These are phyloP conservation scores for Neodiprion virginianus DNA, from an alignment of 1,140 invertebrate genomes.

Conservation along the genomic window DNA sequence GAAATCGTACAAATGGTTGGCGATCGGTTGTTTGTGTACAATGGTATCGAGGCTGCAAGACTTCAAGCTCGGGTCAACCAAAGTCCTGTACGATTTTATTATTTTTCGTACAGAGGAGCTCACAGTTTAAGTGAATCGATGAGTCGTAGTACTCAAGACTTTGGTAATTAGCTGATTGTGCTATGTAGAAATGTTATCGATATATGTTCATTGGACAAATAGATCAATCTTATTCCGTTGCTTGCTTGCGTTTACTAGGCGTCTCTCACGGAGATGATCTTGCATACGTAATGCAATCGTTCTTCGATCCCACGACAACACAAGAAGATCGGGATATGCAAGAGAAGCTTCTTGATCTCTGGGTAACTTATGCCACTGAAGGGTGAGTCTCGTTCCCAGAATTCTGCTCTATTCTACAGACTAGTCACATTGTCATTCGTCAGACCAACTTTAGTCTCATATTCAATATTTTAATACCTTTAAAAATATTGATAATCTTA, in stretches of 20 bases:
- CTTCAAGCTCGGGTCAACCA: slow-evolving; percentile 62
- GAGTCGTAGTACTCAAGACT: slow-evolving; percentile 47
- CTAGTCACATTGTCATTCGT: slow-evolving; percentile 1
- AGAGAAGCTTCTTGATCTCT: slow-evolving; percentile 61
- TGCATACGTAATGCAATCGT: slow-evolving; percentile 50
- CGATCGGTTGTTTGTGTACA: slow-evolving; percentile 66
- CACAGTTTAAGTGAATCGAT: slow-evolving; percentile 54
- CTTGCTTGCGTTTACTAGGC: slow-evolving; percentile 51
- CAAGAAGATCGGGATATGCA: slow-evolving; percentile 62
- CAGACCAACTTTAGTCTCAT: background rate
- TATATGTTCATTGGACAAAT: too few relatives aligned
- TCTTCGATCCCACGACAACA: slow-evolving; percentile 45
- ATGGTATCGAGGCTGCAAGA: slow-evolving; percentile 64
- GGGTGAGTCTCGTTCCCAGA: slow-evolving; percentile 55
- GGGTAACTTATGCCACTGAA: slow-evolving; percentile 62
- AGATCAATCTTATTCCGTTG: slow-evolving; percentile 3
- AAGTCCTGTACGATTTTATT: slow-evolving; percentile 66
- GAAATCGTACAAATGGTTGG: slow-evolving; percentile 60
- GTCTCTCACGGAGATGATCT: slow-evolving; percentile 69
- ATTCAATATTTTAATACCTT: too few relatives aligned
- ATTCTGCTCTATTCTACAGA: background rate
- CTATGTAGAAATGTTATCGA: slow-evolving; percentile 30
- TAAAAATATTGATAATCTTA: background rate
- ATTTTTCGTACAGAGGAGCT: slow-evolving; percentile 57
- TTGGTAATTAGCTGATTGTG: slow-evolving; percentile 58